Evolutionary conservation across 2,113 vertebrate species (phyloP).

Genomic region (Apeltes quadracus): DNA sequence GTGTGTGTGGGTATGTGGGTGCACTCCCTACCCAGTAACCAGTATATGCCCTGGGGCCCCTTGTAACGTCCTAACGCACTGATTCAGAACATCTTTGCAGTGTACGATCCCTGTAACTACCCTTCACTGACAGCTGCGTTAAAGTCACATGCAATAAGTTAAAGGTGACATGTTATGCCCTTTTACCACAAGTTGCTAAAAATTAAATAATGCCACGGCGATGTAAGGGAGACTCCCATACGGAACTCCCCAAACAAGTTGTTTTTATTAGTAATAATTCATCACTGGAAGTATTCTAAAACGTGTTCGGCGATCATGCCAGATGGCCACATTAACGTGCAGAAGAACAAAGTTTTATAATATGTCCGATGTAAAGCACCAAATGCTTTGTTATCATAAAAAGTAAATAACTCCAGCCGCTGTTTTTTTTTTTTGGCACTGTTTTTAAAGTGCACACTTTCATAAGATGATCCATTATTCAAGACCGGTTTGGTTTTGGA

Average conservation of each 20-base stretch:
- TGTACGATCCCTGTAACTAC: not conserved
- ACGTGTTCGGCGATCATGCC: no score
- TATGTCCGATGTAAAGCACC: not conserved
- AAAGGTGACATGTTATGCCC: not conserved
- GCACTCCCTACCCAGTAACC: not conserved
- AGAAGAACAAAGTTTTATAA: no score
- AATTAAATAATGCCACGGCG: no score
- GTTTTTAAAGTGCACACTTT: conserved; percentile 46
- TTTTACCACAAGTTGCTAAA: no score
- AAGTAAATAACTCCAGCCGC: conserved; percentile 9
- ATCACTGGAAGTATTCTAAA: no score
- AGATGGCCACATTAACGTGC: no score
- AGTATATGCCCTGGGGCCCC: not conserved
- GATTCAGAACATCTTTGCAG: not conserved
- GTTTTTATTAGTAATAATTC: no score
- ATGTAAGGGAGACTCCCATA: no score
- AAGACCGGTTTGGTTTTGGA: conserved; percentile 6
- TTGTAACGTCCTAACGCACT: not conserved
- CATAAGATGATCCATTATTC: conserved; percentile 51
- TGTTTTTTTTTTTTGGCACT: conserved; percentile 18
- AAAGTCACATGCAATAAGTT: not conserved
- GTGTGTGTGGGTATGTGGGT: not conserved
- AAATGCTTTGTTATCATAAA: conserved; percentile 25
- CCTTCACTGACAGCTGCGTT: conserved; percentile 1
- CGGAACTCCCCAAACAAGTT: no score